phyloP scores from a whole-genome alignment of 2,888 invertebrate genomes.

The Nasonia oneida region DNA sequence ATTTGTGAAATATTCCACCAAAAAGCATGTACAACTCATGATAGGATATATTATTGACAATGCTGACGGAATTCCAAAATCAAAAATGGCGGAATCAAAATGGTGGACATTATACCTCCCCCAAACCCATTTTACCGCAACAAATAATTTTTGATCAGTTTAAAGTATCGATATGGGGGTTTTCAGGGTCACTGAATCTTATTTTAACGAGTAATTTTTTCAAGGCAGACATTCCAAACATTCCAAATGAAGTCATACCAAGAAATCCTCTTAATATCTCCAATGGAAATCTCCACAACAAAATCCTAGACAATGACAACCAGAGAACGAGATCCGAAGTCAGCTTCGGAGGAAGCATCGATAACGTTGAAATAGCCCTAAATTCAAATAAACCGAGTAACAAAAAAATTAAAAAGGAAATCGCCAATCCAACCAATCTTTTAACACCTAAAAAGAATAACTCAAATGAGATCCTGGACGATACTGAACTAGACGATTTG shows the following conservation, averaged over 20 bases:
- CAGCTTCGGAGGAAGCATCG: not conserved
- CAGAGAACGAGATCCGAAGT: slow-evolving; percentile 1
- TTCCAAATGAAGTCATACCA: not conserved
- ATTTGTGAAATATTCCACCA: too few species aligned
- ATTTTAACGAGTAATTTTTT: slow-evolving; percentile 8
- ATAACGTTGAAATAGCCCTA: not conserved
- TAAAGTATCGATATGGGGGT: too few species aligned
- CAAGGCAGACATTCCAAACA: not conserved
- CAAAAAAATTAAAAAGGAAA: not conserved
- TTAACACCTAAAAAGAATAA: too few species aligned
- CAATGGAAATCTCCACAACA: not conserved
- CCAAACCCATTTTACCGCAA: too few species aligned
- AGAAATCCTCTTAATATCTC: not conserved
- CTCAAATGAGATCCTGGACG: not conserved
- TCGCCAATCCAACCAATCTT: too few species aligned
- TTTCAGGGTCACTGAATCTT: too few species aligned
- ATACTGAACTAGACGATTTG: not conserved
- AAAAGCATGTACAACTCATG: too few species aligned
- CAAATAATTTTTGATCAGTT: too few species aligned
- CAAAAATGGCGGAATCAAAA: too few species aligned
- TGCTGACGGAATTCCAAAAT: too few species aligned
- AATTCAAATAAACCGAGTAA: not conserved
- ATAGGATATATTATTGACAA: too few species aligned
- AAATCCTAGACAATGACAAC: not conserved
- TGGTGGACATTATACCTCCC: too few species aligned